Evolutionary conservation across 1,140 invertebrate species (phyloP), one percentile per base, ranked within the genome.

Genomic region (Trachymyrmex septentrionalis): DNA sequence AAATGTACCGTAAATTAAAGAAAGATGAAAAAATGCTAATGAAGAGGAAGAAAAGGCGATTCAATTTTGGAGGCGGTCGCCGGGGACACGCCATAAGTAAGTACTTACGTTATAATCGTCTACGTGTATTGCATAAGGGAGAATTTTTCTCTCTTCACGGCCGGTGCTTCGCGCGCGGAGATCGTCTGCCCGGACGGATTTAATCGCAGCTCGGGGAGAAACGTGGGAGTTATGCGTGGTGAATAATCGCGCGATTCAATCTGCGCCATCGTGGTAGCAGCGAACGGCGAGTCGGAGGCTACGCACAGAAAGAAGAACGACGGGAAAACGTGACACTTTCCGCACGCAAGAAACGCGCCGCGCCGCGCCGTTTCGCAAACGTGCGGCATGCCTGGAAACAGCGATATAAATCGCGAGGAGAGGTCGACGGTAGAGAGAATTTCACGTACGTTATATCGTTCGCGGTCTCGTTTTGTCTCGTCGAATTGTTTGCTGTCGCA

Each of bases 211-310:
- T 3, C 16, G 50, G 0, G 34, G 55, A 86, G 89, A 91, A 91
- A 91, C 89, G 86, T 90, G 86, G 82, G 86, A 91, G 89, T 88
- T 64, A 84, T 64, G 82, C 72, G 90, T 50, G 63, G 34, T 50
- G 67, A 19, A 77, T 86, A 90, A 90, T 90, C 77, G 88, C 73
- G 88, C 86, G 78, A 89, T 86, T 81, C 78, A 69, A 90, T 90
- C 88, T 67, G 34, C 12, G 50, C 44, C 67, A 34, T n/a, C 50
- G 73, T 61, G 34, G 12, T 44, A 19, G 48, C 19, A 78, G 55
- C 21, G 34, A 64, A 5, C 7, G 44, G 66, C 57, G 77, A 64
- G 9, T 34, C 81, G 63, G 9, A 63, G 61, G 6, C 5, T 61
- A 55, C 2, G 16, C 14, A 24, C 19, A n/a, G 34, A 21, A 57